Evolutionary conservation across 2,113 vertebrate genomes (phyloP), one percentile per base, ranked within the genome.

Genomic region (Sorex araneus): DNA sequence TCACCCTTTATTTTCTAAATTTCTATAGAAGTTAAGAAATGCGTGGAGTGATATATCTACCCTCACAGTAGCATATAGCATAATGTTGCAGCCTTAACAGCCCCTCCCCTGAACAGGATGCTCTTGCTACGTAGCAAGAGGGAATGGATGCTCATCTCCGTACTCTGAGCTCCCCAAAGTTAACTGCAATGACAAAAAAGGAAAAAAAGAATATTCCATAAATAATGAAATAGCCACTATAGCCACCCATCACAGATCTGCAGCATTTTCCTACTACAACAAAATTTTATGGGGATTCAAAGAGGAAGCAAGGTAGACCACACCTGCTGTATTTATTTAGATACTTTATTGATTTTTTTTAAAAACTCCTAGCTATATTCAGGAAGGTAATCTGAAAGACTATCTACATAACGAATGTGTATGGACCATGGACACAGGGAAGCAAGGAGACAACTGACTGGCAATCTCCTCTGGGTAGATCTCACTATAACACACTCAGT

Each of bases 111-210:
- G 12, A 77, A 85, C 16, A 12, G 34, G n/a, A 2, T 34, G 30
- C 75, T 45, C 57, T 75, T 28, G 34, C n/a, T 12, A 66, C 84
- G 34, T 84, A 12, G n/a, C 40, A 73, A 47, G 69, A 57, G 10
- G 8, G 3, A 86, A 19, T 43, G 28, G 50, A 32, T 9, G 60
- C 54, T 36, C 67, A 67, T 10, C 32, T 74, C 7, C 34, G 1
- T 45, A 47, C 30, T 71, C 50, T 79, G 50, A 87, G 80, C 34
- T 23, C 79, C 19, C 21, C n/a, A 73, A 94, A 84, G 64, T 71
- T 16, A 93, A 28, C 43, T 77, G 32, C 60, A 6, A 43, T 8
- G 73, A 5, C 74, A 77, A 91, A 63, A 91, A 15, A 10, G 63
- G 63, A 57, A 77, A 50, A 77, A 50, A 73, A 6, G 0, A 71